phyloP scores from a whole-genome alignment of 2,888 invertebrate genomes.

The Leptinotarsa peninsularis region DNA sequence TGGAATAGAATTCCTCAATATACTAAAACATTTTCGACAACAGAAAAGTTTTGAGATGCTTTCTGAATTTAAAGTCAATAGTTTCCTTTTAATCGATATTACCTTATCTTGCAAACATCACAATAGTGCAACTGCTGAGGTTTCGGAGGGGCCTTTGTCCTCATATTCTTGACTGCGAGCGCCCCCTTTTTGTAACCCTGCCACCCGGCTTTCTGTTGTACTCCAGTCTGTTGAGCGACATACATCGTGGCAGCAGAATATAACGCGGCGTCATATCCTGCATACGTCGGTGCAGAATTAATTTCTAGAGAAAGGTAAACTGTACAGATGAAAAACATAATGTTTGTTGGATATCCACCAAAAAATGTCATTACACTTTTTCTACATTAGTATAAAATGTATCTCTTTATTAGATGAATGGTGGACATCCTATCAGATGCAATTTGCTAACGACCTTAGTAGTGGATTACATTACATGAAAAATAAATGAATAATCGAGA shows the following conservation, averaged over 20 bases:
- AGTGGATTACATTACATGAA: background rate
- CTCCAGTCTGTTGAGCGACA: constrained; percentile 81
- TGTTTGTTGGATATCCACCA: background rate
- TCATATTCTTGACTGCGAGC: constrained; percentile 73
- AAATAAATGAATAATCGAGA: background rate
- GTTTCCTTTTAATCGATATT: background rate
- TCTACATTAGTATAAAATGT: no score
- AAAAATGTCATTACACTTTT: no score
- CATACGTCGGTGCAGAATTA: constrained; percentile 78
- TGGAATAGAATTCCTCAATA: no score
- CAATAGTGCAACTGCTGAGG: constrained; percentile 97
- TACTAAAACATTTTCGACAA: no score
- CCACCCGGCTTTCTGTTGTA: constrained; percentile 71
- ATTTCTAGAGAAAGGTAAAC: constrained; percentile 61
- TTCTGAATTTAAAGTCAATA: no score
- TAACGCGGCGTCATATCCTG: constrained; percentile 94
- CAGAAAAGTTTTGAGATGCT: no score
- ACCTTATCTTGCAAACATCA: constrained; percentile 99
- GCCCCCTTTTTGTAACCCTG: constrained; percentile 74
- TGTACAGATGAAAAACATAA: constrained; percentile 27
- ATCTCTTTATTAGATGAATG: no score
- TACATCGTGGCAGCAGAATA: constrained; percentile 97
- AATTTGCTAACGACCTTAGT: no score
- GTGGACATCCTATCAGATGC: no score
- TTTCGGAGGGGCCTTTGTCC: constrained; percentile 86